Conservation (phyloP, 2,113 vertebrate species). For the Nycticebus coucang region DNA sequence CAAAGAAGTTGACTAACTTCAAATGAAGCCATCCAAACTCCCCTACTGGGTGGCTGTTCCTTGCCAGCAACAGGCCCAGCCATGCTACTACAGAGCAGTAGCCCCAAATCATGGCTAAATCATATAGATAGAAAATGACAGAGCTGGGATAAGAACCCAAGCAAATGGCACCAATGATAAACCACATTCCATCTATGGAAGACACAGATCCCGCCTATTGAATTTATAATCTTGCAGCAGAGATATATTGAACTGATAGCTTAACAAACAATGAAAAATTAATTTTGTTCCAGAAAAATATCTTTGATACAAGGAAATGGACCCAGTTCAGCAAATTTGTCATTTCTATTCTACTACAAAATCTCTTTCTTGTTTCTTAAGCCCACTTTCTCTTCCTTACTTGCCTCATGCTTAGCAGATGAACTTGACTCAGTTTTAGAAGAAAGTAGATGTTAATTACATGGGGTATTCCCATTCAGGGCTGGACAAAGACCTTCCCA, state of each 20-base stretch:
- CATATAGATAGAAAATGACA: background rate
- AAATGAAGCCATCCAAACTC: too few species aligned
- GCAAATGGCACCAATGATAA: background rate
- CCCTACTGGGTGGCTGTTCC: too few species aligned
- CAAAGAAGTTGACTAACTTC: background rate
- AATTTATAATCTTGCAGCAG: background rate
- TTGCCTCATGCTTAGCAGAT: background rate
- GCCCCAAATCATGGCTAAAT: background rate
- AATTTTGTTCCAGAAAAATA: background rate
- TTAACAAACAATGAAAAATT: background rate
- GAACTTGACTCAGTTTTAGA: background rate
- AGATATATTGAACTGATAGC: background rate
- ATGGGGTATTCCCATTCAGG: too few species aligned
- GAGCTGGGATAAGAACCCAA: background rate
- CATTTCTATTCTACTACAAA: background rate
- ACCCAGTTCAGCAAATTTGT: background rate
- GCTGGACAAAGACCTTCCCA: too few species aligned
- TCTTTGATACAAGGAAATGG: background rate
- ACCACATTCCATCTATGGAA: background rate
- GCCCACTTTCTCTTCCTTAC: background rate
- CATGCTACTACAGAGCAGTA: too few species aligned
- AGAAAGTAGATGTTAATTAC: background rate
- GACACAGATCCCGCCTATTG: background rate
- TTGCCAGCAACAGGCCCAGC: too few species aligned
- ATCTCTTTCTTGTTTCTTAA: background rate